A percentile compares a stretch with the other conserved stretches of the same genome.
phyloP scores from a whole-genome alignment of 2,888 invertebrate species.

The Lymantria monacha region DNA sequence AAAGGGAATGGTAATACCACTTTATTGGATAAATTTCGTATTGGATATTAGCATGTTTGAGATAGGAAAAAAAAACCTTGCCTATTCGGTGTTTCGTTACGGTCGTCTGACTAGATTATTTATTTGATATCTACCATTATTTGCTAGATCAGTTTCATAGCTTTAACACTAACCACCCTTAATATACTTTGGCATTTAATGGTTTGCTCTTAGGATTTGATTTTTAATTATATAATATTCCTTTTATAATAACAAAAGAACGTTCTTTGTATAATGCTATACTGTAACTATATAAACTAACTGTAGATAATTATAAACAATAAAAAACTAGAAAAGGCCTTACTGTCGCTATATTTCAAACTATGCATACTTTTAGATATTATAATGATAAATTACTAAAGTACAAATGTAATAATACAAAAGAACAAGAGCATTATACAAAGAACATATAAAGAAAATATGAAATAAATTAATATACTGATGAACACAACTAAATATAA shows the following conservation, averaged over 20 bases:
- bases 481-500: constrained; percentile 19
- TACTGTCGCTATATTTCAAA: no score
- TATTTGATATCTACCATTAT: constrained; percentile 13
- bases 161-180: constrained; percentile 43
- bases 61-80: not conserved
- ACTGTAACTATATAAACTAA: not conserved
- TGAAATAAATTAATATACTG: constrained; percentile 21
- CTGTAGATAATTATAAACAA: no score
- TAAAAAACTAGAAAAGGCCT: no score
- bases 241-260: constrained; percentile 57
- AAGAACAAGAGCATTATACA: constrained; percentile 3
- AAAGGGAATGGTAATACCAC: not conserved
- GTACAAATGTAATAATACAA: no score
- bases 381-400: no score
- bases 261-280: constrained; percentile 15
- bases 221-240: constrained; percentile 33
- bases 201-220: constrained; percentile 30
- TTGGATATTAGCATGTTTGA: not conserved
- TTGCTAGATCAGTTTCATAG: constrained; percentile 17
- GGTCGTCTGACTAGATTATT: constrained; percentile 22
- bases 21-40: not conserved
- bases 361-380: no score
- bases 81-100: constrained; percentile 5
- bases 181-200: constrained; percentile 43
- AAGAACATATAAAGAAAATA: constrained; percentile 12